Base-by-base conservation (phyloP, 2,113 vertebrate genomes). In the Brachypteracias leptosomus region DNA sequence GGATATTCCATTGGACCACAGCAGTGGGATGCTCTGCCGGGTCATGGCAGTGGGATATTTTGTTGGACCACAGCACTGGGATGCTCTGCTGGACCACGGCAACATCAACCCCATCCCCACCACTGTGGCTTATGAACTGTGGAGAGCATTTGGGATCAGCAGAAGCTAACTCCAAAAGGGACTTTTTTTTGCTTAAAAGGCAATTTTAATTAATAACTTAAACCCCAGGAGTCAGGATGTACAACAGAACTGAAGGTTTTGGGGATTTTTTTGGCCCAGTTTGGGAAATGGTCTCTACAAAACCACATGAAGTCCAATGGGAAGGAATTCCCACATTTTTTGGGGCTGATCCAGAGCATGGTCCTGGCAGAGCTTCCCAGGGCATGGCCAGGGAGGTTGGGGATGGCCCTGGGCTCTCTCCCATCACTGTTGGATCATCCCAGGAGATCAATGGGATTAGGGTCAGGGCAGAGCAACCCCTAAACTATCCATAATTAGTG, bases 401-500 rank as follows among this genome's bases (percentile, higher is more conserved):
- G 91, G 38, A 11, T 0, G 10, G 68, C 2, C 2, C 62, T 9
- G 47, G 59, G 25, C 25, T 70, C 19, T 13, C 51, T 86, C 19
- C 65, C 19, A 5, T 54, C 1, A 1, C 73, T 21, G 33, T 24
- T 10, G 13, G 22, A 36, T 46, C 31, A 17, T 59, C 44, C 57
- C 0, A 3, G 83, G 29, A 73, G 52, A 40, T 6, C 1, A 0
- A 5, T 16, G 31, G 85, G 59, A 47, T 42, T 6, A 1, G 70
- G 15, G 52, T 13, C 13, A 0, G 51, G 36, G 40, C 12, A 22
- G 61, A 13, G 9, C 11, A 12, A 42, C 11, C 35, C 31, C 29
- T 33, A 2, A 13, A 9, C 3, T 1, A 7, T 21, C 67, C 3
- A 0, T 14, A 13, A 44, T 3, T 3, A 38, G 55, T 5, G 13